Conservation (phyloP, 2,888 invertebrate genomes). For the Agonum fuliginosum region DNA sequence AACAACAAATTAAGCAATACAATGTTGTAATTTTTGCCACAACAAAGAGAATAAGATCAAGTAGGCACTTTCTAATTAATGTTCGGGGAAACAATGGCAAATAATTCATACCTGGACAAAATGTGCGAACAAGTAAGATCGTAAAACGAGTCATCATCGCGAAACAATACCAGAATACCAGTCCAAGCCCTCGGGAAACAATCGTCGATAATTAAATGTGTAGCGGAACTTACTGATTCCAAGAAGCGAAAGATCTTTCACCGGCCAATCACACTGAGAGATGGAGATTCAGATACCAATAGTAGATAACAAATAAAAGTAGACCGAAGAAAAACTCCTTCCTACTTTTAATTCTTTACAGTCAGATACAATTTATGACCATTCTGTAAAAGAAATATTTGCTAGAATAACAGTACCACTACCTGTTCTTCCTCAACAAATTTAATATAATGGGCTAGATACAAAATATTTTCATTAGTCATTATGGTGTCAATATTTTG, state of each 20-base stretch:
- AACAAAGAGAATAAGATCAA: conserved; percentile 51
- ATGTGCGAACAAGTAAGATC: conserved; percentile 36
- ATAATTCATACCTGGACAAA: conserved; percentile 47
- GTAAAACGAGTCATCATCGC: not conserved
- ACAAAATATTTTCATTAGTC: too few species aligned
- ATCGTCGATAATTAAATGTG: conserved; percentile 18
- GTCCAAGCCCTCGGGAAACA: not conserved
- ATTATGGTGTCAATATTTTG: too few species aligned
- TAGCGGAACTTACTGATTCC: not conserved
- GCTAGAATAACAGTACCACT: too few species aligned
- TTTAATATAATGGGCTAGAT: too few species aligned
- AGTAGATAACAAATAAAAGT: conserved; percentile 10
- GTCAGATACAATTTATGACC: too few species aligned
- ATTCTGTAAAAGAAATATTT: too few species aligned
- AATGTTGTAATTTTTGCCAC: conserved; percentile 43
- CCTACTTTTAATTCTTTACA: not conserved
- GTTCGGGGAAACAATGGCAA: conserved; percentile 32
- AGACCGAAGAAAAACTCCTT: not conserved
- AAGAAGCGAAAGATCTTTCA: conserved; percentile 17
- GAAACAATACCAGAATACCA: conserved; percentile 16
- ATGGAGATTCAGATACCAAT: not conserved
- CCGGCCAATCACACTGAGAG: not conserved
- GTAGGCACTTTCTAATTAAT: conserved; percentile 49
- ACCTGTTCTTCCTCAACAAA: too few species aligned
- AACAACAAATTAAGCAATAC: conserved; percentile 43